Evolutionary conservation across 1,140 invertebrate genomes (phyloP).

Genomic region (Antheraea pernyi): DNA sequence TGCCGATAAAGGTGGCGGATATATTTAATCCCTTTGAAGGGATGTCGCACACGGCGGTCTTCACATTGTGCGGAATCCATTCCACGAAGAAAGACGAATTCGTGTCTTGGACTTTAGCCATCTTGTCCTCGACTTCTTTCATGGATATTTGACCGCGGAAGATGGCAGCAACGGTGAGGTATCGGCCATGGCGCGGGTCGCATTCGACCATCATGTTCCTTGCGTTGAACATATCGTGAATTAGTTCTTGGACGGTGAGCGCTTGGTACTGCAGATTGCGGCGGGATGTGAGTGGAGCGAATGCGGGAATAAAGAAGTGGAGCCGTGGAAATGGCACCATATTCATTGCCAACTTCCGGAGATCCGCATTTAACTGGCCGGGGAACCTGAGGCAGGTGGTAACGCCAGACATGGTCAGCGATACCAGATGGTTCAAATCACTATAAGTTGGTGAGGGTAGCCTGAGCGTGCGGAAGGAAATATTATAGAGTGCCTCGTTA

Average conservation of each 20-base stretch:
- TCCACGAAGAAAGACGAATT: no score
- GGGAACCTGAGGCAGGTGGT: no score
- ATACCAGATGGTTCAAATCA: constrained; percentile 90
- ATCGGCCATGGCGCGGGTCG: constrained; percentile 87
- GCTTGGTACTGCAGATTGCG: constrained; percentile 89
- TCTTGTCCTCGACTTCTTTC: constrained; percentile 93
- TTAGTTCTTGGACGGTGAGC: no score
- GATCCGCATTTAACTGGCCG: no score
- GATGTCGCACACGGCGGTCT: constrained; percentile 77
- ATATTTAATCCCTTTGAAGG: constrained; percentile 85
- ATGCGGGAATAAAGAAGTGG: constrained; percentile 98
- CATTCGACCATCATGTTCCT: constrained; percentile 99
- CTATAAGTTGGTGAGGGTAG: constrained; percentile 87
- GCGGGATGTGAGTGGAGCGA: no score
- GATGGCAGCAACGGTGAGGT: constrained; percentile 90
- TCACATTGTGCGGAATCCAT: no score
- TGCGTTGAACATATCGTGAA: constrained; percentile 93
- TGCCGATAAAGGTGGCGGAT: constrained; percentile 87
- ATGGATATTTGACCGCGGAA: constrained; percentile 92
- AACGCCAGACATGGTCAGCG: no score
- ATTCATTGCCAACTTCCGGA: no score
- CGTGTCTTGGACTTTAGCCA: constrained; percentile 84
- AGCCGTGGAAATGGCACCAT: no score
- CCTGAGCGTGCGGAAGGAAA: no score
- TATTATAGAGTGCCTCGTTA: no score